Evolutionary conservation across 2,113 vertebrate species (phyloP).

Genomic region (Dicaeum eximium): DNA sequence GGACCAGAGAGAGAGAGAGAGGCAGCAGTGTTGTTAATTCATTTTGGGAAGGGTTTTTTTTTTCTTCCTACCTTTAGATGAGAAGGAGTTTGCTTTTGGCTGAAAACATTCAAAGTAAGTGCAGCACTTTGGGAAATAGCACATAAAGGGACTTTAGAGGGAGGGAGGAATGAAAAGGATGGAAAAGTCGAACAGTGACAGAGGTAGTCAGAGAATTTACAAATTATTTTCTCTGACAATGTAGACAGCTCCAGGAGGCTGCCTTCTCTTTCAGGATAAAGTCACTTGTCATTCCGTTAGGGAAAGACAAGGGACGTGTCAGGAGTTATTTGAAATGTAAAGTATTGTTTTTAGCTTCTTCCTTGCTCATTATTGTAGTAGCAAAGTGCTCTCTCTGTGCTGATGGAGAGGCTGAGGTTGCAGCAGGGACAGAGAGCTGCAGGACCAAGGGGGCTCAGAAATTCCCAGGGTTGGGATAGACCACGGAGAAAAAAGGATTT

Average conservation of each 20-base stretch:
- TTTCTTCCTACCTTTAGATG: neutral
- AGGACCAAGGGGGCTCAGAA: neutral
- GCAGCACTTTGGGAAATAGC: slow-evolving; percentile 27
- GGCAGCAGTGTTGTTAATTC: neutral
- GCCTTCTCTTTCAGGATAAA: slow-evolving; percentile 53
- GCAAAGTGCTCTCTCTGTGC: neutral
- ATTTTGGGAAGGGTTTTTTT: neutral
- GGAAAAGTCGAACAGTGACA: slow-evolving; percentile 31
- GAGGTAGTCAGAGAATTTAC: slow-evolving; percentile 61
- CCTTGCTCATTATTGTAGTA: slow-evolving; percentile 43
- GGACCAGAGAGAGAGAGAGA: neutral
- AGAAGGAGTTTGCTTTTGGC: slow-evolving; percentile 8
- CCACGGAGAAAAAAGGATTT: neutral
- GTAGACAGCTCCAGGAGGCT: slow-evolving; percentile 37
- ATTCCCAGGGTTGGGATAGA: neutral
- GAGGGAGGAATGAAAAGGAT: slow-evolving; percentile 35
- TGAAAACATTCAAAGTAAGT: slow-evolving; percentile 28
- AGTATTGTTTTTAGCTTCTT: slow-evolving; percentile 59
- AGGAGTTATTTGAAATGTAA: slow-evolving; percentile 64
- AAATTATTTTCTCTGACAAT: slow-evolving; percentile 58
- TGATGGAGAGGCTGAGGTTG: neutral
- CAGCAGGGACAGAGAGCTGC: neutral
- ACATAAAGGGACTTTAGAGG: slow-evolving; percentile 10
- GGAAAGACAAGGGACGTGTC: slow-evolving; percentile 33
- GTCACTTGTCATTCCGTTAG: slow-evolving; percentile 52